Conservation (phyloP, 2,797 vertebrate genomes). For the Rachycentron canadum region DNA sequence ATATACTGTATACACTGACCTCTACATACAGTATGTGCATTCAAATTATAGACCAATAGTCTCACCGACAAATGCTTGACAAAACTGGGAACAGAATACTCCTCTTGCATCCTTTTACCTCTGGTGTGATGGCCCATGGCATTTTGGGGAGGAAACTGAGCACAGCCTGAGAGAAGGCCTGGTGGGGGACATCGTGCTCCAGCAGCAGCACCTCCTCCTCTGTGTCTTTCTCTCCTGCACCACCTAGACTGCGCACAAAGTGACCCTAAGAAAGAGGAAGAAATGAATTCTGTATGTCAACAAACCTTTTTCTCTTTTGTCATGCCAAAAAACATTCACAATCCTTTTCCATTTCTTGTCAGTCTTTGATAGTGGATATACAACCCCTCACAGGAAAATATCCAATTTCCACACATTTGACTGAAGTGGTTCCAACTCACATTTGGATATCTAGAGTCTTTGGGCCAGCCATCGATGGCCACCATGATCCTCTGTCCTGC, state of each 20-base stretch:
- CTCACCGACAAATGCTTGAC: background rate
- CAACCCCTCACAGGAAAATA: background rate
- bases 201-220: slow-evolving; percentile 96
- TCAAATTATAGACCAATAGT: background rate
- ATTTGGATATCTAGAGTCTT: slow-evolving; percentile 96
- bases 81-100: background rate
- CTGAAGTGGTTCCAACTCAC: slow-evolving; percentile 79
- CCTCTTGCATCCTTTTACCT: slow-evolving; percentile 79
- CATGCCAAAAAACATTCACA: background rate
- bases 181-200: slow-evolving; percentile 98
- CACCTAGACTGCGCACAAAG: slow-evolving; percentile 94
- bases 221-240: slow-evolving; percentile 93
- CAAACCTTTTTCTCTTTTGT: background rate
- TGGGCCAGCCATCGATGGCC: slow-evolving; percentile 97
- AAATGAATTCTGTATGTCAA: background rate
- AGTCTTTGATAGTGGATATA: background rate
- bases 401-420: background rate
- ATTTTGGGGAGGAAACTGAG: slow-evolving; percentile 95
- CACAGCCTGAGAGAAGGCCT: slow-evolving; percentile 94
- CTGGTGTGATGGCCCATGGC: slow-evolving; percentile 93
- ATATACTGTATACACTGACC: background rate
- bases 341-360: background rate
- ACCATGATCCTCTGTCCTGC: slow-evolving; percentile 96
- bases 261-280: slow-evolving; percentile 88
- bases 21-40: background rate